These are phyloP conservation scores for Eumeta japonica DNA, from an alignment of 1,140 invertebrate species.

Conservation along the genomic window DNA sequence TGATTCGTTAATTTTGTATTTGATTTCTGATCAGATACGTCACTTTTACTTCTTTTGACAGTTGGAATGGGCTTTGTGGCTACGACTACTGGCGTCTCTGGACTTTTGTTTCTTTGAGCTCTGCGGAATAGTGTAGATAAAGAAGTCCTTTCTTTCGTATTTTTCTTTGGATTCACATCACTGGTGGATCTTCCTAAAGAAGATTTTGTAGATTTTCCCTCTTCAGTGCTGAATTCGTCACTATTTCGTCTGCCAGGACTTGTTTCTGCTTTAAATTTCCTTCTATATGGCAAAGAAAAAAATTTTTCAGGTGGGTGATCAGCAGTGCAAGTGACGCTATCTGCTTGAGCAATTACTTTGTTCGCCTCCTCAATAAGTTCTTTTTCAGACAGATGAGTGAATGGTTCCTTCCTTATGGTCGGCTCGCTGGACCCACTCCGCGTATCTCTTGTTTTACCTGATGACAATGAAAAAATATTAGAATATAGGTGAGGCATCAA, in stretches of 20 bases:
- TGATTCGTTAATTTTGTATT: constrained; percentile 45
- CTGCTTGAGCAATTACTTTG: constrained; percentile 65
- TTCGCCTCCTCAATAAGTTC: constrained; percentile 71
- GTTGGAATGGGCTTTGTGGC: constrained; percentile 36
- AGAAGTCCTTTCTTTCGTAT: constrained; percentile 50
- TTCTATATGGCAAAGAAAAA: constrained; percentile 62
- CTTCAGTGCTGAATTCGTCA: constrained; percentile 34
- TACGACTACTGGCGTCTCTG: constrained; percentile 41
- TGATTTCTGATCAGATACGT: constrained; percentile 62
- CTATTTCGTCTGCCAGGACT: constrained; percentile 44
- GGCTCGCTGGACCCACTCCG: constrained; percentile 33
- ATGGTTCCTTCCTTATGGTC: constrained; percentile 64
- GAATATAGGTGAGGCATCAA: not conserved
- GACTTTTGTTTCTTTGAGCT: constrained; percentile 41
- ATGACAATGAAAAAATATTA: not conserved
- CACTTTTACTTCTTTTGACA: constrained; percentile 67
- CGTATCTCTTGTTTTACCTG: constrained; percentile 47
- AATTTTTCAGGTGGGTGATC: constrained; percentile 60
- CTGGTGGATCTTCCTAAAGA: constrained; percentile 52
- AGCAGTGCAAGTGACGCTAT: constrained; percentile 62
- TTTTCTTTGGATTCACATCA: constrained; percentile 54
- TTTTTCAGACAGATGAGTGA: constrained; percentile 62
- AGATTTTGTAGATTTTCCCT: constrained; percentile 27
- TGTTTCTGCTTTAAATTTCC: constrained; percentile 40
- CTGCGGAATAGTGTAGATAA: constrained; percentile 63